phyloP scores from a whole-genome alignment of 2,797 vertebrate species.

The Mormyrus hasselquistii region DNA sequence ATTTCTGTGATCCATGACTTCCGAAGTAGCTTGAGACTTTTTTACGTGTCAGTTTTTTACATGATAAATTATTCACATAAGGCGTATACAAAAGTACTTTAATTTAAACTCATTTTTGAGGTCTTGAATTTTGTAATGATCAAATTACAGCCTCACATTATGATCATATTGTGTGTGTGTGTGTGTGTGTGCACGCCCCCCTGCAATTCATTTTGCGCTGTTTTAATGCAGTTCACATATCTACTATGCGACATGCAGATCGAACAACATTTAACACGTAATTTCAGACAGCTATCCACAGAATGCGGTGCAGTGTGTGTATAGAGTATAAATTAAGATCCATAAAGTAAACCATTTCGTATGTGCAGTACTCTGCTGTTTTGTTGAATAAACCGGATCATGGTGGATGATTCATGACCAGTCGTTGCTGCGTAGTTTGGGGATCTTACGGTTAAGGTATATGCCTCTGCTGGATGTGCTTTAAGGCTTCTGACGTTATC shows the following conservation, averaged over 20 bases:
- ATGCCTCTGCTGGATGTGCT: background rate
- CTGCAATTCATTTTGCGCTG: background rate
- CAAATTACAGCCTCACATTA: background rate
- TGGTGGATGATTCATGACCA: background rate
- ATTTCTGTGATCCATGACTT: background rate
- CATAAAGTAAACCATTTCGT: background rate
- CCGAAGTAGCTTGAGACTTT: background rate
- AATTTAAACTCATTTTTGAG: background rate
- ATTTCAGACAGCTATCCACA: background rate
- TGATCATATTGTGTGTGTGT: background rate
- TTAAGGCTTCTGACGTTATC: background rate
- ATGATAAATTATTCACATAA: background rate
- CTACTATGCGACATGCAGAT: background rate
- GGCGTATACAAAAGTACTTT: background rate
- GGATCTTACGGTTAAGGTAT: background rate
- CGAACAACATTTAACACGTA: background rate
- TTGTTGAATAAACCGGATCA: background rate
- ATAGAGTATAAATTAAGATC: background rate
- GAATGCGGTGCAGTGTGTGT: background rate
- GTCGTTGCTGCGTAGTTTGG: background rate
- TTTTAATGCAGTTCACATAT: background rate
- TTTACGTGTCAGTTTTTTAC: background rate
- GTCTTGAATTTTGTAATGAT: background rate
- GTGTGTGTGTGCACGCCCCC: background rate
- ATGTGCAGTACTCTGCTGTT: background rate